Conservation (phyloP, 2,113 vertebrate species). For the Myodes glareolus region DNA sequence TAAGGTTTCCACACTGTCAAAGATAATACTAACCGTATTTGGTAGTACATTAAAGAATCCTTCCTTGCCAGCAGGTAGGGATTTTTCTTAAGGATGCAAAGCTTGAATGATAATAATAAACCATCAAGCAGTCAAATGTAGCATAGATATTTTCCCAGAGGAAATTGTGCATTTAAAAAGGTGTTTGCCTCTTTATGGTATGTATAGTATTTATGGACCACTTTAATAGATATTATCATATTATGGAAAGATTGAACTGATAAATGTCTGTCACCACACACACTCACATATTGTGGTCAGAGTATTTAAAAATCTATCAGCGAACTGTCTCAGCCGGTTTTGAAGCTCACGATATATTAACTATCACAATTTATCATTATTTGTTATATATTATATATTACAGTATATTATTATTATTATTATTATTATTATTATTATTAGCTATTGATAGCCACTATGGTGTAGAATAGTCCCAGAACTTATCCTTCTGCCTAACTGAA, state of each 20-base stretch:
- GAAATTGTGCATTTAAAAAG: background rate
- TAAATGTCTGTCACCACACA: background rate
- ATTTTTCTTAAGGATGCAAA: background rate
- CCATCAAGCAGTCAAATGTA: background rate
- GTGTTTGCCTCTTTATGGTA: background rate
- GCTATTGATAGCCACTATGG: background rate
- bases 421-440: background rate
- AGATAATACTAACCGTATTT: constrained; percentile 9
- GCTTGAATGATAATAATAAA: background rate
- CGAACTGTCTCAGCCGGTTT: background rate
- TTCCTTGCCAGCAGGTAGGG: background rate
- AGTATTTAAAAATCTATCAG: background rate
- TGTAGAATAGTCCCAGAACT: background rate
- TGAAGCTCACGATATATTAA: background rate
- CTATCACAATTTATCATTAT: too few relatives aligned
- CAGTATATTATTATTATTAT: background rate
- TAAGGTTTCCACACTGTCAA: background rate
- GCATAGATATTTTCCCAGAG: background rate
- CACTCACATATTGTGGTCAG: background rate
- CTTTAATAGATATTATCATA: background rate
- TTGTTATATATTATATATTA: background rate
- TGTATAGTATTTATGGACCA: background rate
- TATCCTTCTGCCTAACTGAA: background rate
- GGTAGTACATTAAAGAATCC: background rate
- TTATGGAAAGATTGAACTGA: background rate